phyloP scores from a whole-genome alignment of 1,140 invertebrate species.

The Stegodyphus dumicola region DNA sequence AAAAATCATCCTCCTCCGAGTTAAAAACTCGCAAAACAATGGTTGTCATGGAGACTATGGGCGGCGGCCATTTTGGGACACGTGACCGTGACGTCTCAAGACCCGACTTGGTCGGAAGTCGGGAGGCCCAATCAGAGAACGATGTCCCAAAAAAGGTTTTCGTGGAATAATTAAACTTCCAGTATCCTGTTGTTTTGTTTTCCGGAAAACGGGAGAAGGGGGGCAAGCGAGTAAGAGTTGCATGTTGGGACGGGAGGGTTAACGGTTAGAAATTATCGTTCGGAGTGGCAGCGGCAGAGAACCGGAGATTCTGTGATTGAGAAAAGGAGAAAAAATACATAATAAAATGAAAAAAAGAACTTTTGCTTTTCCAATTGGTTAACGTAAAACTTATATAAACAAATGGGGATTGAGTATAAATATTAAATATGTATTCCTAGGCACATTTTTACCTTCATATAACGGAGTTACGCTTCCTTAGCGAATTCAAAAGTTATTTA shows the following conservation, averaged over 20 bases:
- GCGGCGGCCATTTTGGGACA: conserved; percentile 42
- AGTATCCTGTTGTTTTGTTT: conserved; percentile 61
- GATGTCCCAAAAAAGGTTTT: conserved; percentile 41
- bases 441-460: too few species aligned
- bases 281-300: conserved; percentile 1
- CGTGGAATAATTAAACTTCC: conserved; percentile 57
- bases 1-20: neutral
- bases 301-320: conserved; percentile 54
- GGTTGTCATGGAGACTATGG: conserved; percentile 20
- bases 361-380: conserved; percentile 40
- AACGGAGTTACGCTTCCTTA: too few species aligned
- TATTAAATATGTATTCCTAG: neutral
- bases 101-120: conserved; percentile 51
- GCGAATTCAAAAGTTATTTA: too few species aligned
- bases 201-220: conserved; percentile 35
- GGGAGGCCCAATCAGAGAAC: conserved; percentile 37
- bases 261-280: conserved; percentile 28
- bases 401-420: conserved; percentile 29
- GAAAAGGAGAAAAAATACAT: conserved; percentile 15
- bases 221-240: neutral
- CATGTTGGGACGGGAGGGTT: neutral
- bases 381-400: conserved; percentile 13
- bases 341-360: conserved; percentile 19
- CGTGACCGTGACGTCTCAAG: conserved; percentile 49
- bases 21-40: conserved; percentile 36